Base-by-base conservation (phyloP, 2,797 vertebrate genomes). In the Masticophis lateralis region DNA sequence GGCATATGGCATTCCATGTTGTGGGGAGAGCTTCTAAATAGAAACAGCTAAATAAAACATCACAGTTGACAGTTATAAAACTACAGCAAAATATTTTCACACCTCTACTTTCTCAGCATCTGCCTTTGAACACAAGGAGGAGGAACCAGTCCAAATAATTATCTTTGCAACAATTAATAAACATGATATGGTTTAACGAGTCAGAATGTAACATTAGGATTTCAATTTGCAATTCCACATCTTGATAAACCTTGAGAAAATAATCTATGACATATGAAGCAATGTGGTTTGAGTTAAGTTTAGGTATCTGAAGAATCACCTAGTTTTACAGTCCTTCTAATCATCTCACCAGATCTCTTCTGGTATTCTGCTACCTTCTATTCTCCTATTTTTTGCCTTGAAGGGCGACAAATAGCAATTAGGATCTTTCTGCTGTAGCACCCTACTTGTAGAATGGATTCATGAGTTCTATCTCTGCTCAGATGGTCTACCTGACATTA, bases 1-100 rank as follows among this genome's bases (percentile, higher is more conserved):
- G 97, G 98, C 98, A 98, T 98, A 99, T 98, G 98, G 98, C 96
- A 96, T 93, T 97, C 90, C 89, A 86, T 97, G 98, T 95, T 98
- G 98, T 95, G n/a, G 93, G 94, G 97, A 97, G 96, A 98, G 94
- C 88, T 93, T 95, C 96, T 97, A 96, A 94, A 95, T 94, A 97
- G 92, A 93, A 83, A 92, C 28, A 97, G 97, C 98, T 99, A 98
- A 98, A 98, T 98, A 98, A 98, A 98, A 98, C 97, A 98, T 97
- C 96, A 98, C 95, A 96, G 93, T 96, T 98, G 98, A 98, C 97
- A 97, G 95, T 69, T 95, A 95, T 95, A 97, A 89, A 97, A 96
- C 95, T 95, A 95, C 93, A 97, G 94, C 88, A 96, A 96, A 96
- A 96, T 96, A 95, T 95, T 97, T 96, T 96, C 97, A 96, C 96